These are phyloP conservation scores for Camelus dromedarius DNA, from an alignment of 2,113 vertebrate genomes.

Conservation along the genomic window DNA sequence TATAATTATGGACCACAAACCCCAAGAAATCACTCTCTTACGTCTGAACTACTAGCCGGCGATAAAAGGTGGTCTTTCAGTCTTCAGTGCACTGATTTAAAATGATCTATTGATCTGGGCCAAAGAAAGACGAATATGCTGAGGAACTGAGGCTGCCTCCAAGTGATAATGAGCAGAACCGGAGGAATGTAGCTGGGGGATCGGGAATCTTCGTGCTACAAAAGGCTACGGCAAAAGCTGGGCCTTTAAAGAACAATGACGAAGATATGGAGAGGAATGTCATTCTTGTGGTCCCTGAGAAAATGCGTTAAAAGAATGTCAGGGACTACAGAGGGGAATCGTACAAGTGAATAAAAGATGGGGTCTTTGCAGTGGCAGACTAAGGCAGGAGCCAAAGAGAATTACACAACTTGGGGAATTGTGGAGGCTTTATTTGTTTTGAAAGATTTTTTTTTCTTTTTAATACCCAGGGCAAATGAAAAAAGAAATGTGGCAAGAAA, in stretches of 20 bases:
- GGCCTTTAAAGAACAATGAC: slow-evolving; percentile 72
- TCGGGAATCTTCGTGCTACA: slow-evolving; percentile 52
- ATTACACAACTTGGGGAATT: slow-evolving; percentile 31
- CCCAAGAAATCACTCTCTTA: slow-evolving; percentile 73
- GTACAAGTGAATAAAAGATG: slow-evolving; percentile 66
- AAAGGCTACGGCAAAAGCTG: slow-evolving; percentile 73
- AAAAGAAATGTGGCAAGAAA: slow-evolving; percentile 17
- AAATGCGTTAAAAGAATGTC: slow-evolving; percentile 63
- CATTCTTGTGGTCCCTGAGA: slow-evolving; percentile 72
- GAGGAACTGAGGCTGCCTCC: slow-evolving; percentile 66
- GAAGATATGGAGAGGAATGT: slow-evolving; percentile 55
- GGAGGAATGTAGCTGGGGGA: slow-evolving; percentile 75
- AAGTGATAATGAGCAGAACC: slow-evolving; percentile 76
- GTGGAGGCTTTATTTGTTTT: slow-evolving; percentile 47
- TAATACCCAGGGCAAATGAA: background rate
- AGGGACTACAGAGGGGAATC: slow-evolving; percentile 47
- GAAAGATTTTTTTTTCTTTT: background rate
- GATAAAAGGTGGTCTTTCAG: slow-evolving; percentile 78
- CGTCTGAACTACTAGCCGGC: slow-evolving; percentile 70
- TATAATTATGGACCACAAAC: slow-evolving; percentile 73
- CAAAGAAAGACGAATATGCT: slow-evolving; percentile 77
- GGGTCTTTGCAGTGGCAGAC: background rate
- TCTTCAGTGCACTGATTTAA: slow-evolving; percentile 79
- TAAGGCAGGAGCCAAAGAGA: background rate
- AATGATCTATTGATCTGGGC: slow-evolving; percentile 81